A percentile compares a stretch with the other conserved stretches of the same genome.
Evolutionary conservation across 2,113 vertebrate species (phyloP).

Genomic region (Myocastor coypus): DNA sequence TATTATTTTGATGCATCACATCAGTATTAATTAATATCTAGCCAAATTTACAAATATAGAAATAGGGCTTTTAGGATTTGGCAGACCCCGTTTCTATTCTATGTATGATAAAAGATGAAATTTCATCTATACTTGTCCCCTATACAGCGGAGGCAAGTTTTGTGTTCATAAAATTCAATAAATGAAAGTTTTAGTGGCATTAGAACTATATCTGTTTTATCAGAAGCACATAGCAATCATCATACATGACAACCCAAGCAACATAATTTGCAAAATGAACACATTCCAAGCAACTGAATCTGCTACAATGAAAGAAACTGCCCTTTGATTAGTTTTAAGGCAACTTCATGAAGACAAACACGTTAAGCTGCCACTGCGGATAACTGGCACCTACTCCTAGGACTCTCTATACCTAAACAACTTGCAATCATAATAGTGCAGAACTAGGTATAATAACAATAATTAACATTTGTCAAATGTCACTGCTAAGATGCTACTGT

Average conservation of each 20-base stretch:
- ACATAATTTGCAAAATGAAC: constrained; percentile 43
- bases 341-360: not conserved
- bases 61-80: constrained; percentile 4
- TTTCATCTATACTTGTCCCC: no score
- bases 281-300: constrained; percentile 1
- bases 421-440: not conserved
- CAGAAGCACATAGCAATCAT: not conserved
- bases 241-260: constrained; percentile 22
- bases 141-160: constrained; percentile 35
- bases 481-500: not conserved
- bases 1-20: not conserved
- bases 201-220: constrained; percentile 34
- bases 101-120: constrained; percentile 37
- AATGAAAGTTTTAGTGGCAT: constrained; percentile 39
- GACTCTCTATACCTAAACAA: not conserved
- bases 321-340: constrained; percentile 24
- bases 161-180: constrained; percentile 45
- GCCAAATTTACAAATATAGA: constrained; percentile 52
- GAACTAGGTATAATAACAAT: not conserved
- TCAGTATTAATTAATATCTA: constrained; percentile 3
- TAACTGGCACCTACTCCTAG: not conserved
- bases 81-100: not conserved
- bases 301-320: constrained; percentile 34
- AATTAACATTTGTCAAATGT: not conserved
- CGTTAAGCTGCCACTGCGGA: constrained; percentile 27